phyloP scores from a whole-genome alignment of 53 echinoderm and acorn worm genomes.

The Holothuria scabra region DNA sequence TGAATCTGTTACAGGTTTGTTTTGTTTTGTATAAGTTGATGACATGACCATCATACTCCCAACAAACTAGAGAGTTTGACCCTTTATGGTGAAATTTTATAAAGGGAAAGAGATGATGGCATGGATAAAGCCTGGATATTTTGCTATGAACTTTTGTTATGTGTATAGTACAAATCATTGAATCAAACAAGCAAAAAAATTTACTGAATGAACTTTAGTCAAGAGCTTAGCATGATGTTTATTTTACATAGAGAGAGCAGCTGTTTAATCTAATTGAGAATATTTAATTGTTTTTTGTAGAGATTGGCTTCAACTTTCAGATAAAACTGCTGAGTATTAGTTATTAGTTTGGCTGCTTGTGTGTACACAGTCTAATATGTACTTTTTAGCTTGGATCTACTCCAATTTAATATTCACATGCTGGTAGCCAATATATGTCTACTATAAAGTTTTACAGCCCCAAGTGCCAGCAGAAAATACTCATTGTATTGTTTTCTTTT shows the following conservation, averaged over 20 bases:
- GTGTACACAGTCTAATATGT: no score
- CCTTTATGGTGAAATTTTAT: neutral
- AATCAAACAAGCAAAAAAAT: neutral
- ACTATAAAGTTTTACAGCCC: constrained; percentile 25
- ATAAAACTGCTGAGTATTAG: no score
- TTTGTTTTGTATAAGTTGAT: no score
- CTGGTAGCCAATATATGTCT: constrained; percentile 13
- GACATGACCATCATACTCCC: no score
- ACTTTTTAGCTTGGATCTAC: no score
- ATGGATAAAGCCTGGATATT: neutral
- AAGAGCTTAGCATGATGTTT: constrained; percentile 12
- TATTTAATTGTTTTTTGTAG: no score
- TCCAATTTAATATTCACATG: constrained; percentile 23
- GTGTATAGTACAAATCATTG: neutral
- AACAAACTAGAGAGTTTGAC: no score
- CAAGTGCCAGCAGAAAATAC: constrained; percentile 20
- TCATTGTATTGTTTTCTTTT: constrained; percentile 5
- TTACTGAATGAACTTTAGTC: constrained; percentile 22
- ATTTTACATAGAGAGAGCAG: constrained; percentile 14
- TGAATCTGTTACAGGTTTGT: no score
- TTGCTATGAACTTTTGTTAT: no score
- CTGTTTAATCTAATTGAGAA: neutral
- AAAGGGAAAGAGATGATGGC: neutral
- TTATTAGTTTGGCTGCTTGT: no score
- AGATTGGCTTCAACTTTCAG: no score